phyloP scores from a whole-genome alignment of 1,140 invertebrate species.

The Drosophila subobscura region DNA sequence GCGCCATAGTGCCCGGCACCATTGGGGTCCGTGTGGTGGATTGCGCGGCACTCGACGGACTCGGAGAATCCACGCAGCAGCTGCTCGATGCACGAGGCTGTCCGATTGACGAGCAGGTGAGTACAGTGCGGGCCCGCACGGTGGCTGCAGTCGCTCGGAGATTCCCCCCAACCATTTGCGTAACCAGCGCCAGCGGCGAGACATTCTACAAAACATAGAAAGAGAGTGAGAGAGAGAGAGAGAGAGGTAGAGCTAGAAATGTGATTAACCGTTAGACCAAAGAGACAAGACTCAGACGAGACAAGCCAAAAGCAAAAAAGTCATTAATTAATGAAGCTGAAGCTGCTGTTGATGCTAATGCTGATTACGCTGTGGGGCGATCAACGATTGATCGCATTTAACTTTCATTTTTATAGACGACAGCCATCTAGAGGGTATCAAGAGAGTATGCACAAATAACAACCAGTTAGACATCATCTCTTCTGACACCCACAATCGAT shows the following conservation, averaged over 20 bases:
- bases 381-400: conserved; percentile 47
- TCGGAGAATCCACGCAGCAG: conserved; percentile 88
- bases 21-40: conserved; percentile 89
- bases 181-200: conserved; percentile 36
- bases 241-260: not conserved
- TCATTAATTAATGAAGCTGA: conserved; percentile 59
- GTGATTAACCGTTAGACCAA: conserved; percentile 30
- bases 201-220: conserved; percentile 40
- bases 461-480: too few species aligned
- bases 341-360: conserved; percentile 3
- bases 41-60: conserved; percentile 89
- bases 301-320: conserved; percentile 27
- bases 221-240: conserved; percentile 5
- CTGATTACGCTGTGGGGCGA: conserved; percentile 30
- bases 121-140: conserved; percentile 5
- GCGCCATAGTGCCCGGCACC: conserved; percentile 88
- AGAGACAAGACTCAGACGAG: conserved; percentile 19
- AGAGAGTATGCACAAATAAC: not conserved
- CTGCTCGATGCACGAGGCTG: conserved; percentile 89
- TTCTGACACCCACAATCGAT: too few species aligned
- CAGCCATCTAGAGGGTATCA: conserved; percentile 21
- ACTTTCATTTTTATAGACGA: conserved; percentile 57
- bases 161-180: conserved; percentile 38
- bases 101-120: conserved; percentile 88
- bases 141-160: not conserved